These are phyloP conservation scores for Bombus waltoni DNA, from an alignment of 1,140 invertebrate species.

Conservation along the genomic window DNA sequence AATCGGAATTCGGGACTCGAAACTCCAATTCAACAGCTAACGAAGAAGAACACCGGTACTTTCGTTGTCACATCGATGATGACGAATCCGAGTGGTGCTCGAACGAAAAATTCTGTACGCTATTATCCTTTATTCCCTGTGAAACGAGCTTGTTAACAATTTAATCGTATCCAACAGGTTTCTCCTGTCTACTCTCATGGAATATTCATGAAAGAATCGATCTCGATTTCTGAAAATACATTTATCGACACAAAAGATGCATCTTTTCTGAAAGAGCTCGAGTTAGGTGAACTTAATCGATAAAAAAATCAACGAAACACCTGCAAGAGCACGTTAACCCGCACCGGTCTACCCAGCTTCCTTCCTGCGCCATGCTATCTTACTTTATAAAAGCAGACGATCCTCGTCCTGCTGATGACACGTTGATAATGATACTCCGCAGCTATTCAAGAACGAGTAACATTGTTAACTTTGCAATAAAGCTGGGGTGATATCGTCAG, in stretches of 20 bases:
- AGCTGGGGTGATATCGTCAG: conserved; percentile 66
- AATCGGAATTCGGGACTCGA: conserved; percentile 39
- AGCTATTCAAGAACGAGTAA: conserved; percentile 80
- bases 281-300: background rate
- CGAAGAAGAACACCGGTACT: background rate
- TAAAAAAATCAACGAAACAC: conserved; percentile 25
- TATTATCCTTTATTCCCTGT: background rate
- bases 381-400: conserved; percentile 66
- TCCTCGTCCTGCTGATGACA: conserved; percentile 73
- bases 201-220: background rate
- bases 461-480: conserved; percentile 83
- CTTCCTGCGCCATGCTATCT: conserved; percentile 52
- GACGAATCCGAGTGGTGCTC: conserved; percentile 8
- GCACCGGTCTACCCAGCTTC: conserved; percentile 27
- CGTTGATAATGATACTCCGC: conserved; percentile 81
- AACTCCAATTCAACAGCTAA: background rate
- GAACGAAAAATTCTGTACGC: background rate
- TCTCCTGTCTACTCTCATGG: background rate
- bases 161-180: background rate
- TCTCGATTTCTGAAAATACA: background rate
- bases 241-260: background rate
- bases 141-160: background rate
- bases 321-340: conserved; percentile 26
- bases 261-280: background rate
- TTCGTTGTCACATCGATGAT: conserved; percentile 18